Evolutionary conservation across 1,140 invertebrate species (phyloP).

Genomic region (Bilobella aurantiaca): DNA sequence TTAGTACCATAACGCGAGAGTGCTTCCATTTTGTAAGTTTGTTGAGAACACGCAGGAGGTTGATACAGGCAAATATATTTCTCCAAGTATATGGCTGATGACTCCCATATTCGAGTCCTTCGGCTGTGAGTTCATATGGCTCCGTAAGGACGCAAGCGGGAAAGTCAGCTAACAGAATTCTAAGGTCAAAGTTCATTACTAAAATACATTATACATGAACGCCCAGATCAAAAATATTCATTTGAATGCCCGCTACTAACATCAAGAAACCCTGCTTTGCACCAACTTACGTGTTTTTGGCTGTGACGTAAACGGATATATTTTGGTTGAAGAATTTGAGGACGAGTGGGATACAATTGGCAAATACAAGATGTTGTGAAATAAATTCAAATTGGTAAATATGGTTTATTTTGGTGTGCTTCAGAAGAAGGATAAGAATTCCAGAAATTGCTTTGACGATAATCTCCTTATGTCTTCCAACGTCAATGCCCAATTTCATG

Average conservation of each 20-base stretch:
- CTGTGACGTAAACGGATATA: slow-evolving; percentile 86
- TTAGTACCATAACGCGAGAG: slow-evolving; percentile 86
- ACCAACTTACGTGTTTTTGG: slow-evolving; percentile 73
- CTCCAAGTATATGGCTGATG: slow-evolving; percentile 85
- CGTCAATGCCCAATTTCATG: slow-evolving; percentile 91
- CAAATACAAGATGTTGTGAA: slow-evolving; percentile 97
- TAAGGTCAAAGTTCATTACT: slow-evolving; percentile 37
- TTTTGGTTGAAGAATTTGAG: slow-evolving; percentile 99
- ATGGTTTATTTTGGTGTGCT: slow-evolving; percentile 99
- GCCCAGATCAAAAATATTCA: too few species aligned
- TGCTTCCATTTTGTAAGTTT: slow-evolving; percentile 99
- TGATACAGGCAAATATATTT: slow-evolving; percentile 97
- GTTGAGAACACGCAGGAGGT: slow-evolving; percentile 90
- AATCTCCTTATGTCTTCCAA: slow-evolving; percentile 97
- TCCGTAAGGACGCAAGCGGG: slow-evolving; percentile 93
- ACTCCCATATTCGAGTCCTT: slow-evolving; percentile 84
- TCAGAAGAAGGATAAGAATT: slow-evolving; percentile 81
- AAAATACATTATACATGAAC: slow-evolving; percentile 10
- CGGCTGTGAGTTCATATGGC: slow-evolving; percentile 83
- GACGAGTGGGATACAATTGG: slow-evolving; percentile 96
- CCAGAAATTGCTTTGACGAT: slow-evolving; percentile 96
- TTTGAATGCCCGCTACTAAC: too few species aligned
- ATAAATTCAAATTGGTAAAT: slow-evolving; percentile 99
- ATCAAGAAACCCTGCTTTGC: too few species aligned
- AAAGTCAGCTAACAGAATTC: slow-evolving; percentile 87